Evolutionary conservation across 2,113 vertebrate genomes (phyloP).

Genomic region (Cebidichthys violaceus): DNA sequence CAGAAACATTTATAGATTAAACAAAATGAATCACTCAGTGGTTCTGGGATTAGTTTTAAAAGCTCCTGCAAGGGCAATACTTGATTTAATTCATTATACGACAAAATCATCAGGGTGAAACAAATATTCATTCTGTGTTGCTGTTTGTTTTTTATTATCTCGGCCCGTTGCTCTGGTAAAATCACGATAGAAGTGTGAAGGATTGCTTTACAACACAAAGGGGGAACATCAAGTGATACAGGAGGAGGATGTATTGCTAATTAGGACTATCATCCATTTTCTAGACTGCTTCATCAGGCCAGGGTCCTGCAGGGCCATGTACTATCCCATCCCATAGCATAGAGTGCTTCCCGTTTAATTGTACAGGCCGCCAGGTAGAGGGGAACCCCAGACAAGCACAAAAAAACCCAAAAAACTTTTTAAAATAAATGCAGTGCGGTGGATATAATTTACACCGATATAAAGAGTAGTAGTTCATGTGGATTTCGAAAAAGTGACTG

Average conservation of each 20-base stretch:
- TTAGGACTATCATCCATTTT: neutral
- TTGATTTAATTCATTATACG: neutral
- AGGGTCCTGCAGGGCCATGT: neutral
- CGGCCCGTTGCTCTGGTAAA: neutral
- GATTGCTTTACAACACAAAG: neutral
- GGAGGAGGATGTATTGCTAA: neutral
- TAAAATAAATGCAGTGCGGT: neutral
- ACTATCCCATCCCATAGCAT: neutral
- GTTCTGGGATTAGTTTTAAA: neutral
- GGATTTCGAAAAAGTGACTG: neutral
- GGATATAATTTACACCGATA: neutral
- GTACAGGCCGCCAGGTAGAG: neutral
- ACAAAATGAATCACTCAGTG: neutral
- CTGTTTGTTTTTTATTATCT: neutral
- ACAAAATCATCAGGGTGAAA: neutral
- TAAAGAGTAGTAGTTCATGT: neutral
- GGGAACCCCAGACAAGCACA: neutral
- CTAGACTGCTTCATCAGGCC: neutral
- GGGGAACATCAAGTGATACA: neutral
- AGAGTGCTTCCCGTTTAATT: neutral
- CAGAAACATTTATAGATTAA: neutral
- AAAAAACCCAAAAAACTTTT: neutral
- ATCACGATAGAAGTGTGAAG: neutral
- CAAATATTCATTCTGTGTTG: neutral
- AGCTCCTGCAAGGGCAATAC: neutral